Evolutionary conservation across 2,113 vertebrate genomes (phyloP).

Genomic region (Menura novaehollandiae): DNA sequence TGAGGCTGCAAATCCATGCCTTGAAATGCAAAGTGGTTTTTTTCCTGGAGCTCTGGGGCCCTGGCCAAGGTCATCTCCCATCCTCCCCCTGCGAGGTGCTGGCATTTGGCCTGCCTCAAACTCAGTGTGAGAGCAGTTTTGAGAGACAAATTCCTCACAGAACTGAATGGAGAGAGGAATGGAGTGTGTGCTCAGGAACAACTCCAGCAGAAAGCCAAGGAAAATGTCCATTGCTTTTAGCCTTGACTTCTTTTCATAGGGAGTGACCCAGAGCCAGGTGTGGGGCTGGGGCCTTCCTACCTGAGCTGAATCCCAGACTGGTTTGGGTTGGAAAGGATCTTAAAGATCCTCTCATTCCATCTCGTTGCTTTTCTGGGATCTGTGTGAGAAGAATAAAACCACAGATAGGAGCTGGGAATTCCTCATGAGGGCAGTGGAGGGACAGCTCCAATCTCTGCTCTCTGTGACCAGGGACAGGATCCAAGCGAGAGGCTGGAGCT

Average conservation of each 20-base stretch:
- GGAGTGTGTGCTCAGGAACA: neutral
- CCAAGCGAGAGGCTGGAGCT: rapidly evolving
- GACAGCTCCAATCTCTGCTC: rapidly evolving
- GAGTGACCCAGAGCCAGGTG: neutral
- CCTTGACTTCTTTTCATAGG: neutral
- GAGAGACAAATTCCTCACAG: neutral
- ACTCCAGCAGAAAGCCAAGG: neutral
- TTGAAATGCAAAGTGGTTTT: neutral
- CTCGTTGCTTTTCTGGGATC: neutral
- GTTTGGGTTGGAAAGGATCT: too few relatives aligned
- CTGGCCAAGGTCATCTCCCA: neutral
- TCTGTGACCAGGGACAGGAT: neutral
- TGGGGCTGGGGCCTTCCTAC: too few relatives aligned
- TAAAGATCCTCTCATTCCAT: neutral
- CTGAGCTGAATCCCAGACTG: neutral
- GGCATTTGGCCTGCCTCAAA: neutral
- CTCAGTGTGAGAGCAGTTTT: neutral
- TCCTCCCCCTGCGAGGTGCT: neutral
- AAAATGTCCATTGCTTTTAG: neutral
- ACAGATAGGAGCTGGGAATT: neutral
- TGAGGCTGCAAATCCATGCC: neutral
- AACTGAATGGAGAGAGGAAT: neutral
- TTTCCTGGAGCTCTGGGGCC: neutral
- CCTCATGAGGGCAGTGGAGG: neutral
- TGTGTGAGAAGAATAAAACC: neutral